phyloP scores from a whole-genome alignment of 2,888 invertebrate species.

The Oxycera nigricornis region DNA sequence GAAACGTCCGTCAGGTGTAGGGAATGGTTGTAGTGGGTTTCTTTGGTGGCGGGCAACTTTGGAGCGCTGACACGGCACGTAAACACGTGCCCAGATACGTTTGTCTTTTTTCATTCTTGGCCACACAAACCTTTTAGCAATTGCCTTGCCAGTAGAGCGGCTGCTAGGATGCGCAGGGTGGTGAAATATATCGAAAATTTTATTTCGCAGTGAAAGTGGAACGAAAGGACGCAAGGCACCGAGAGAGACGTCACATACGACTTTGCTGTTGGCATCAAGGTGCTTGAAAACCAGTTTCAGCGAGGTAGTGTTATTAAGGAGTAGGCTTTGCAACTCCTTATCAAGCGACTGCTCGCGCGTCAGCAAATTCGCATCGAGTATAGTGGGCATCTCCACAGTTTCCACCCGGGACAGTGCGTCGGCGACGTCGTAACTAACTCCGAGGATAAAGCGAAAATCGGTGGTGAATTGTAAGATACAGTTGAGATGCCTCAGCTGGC shows the following conservation, averaged over 20 bases:
- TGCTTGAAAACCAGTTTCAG: background rate
- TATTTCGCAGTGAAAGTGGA: background rate
- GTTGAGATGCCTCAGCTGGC: too few relatives aligned
- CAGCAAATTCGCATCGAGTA: background rate
- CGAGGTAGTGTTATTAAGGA: background rate
- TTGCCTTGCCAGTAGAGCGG: background rate
- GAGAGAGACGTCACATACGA: background rate
- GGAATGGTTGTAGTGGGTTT: background rate
- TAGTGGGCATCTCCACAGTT: background rate
- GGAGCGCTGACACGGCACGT: background rate
- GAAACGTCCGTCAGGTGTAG: background rate
- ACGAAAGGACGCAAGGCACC: background rate
- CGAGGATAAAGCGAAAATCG: background rate
- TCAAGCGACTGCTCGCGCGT: background rate
- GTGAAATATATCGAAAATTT: background rate
- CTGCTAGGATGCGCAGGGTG: background rate
- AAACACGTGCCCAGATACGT: too few relatives aligned
- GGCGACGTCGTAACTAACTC: background rate
- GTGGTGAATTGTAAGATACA: background rate
- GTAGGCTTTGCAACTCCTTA: background rate
- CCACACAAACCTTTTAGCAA: background rate
- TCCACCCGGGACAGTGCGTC: background rate
- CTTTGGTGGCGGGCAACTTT: background rate
- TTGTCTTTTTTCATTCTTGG: background rate
- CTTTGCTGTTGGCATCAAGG: background rate